Conservation (phyloP, 23 tunicate genomes). For the Trididemnum miniatum region DNA sequence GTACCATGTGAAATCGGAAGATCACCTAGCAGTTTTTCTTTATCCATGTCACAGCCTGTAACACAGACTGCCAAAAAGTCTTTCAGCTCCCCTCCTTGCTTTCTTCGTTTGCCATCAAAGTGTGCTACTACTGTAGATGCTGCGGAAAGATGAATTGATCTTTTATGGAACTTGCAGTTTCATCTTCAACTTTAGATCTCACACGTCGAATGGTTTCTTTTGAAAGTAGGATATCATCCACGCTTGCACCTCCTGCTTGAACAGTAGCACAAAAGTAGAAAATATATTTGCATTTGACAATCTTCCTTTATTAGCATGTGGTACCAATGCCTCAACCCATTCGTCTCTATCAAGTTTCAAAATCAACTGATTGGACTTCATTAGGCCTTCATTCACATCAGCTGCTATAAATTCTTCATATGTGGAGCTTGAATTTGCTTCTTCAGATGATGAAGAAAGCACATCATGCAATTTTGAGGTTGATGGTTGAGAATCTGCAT, state of each 20-base stretch:
- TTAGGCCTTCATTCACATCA: background rate
- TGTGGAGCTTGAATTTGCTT: background rate
- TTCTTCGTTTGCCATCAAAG: slow-evolving; percentile 26
- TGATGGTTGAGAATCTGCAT: slow-evolving; percentile 19
- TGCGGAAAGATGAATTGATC: slow-evolving; percentile 21
- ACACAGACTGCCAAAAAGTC: slow-evolving; percentile 29
- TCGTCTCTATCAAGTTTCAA: slow-evolving; percentile 20
- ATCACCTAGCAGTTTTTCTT: slow-evolving; percentile 25
- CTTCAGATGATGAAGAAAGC: background rate
- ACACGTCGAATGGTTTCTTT: slow-evolving; percentile 17
- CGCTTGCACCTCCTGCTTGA: slow-evolving; percentile 12
- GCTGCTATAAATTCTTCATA: background rate
- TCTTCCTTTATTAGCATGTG: slow-evolving; percentile 5
- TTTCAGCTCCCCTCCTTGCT: slow-evolving; percentile 12
- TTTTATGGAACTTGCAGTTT: slow-evolving; percentile 19
- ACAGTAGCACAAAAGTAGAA: background rate
- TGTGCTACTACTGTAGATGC: too few relatives aligned
- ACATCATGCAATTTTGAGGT: background rate
- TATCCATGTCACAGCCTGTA: slow-evolving; percentile 17
- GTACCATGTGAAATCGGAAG: slow-evolving; percentile 12
- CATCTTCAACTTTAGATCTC: slow-evolving; percentile 12
- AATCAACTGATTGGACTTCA: background rate
- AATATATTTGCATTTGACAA: slow-evolving; percentile 12
- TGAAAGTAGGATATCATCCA: background rate
- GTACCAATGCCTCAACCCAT: background rate